A percentile compares a stretch with the other conserved stretches of the same genome.
Conservation (phyloP, 2,888 invertebrate species). For the Callinectes sapidus region DNA sequence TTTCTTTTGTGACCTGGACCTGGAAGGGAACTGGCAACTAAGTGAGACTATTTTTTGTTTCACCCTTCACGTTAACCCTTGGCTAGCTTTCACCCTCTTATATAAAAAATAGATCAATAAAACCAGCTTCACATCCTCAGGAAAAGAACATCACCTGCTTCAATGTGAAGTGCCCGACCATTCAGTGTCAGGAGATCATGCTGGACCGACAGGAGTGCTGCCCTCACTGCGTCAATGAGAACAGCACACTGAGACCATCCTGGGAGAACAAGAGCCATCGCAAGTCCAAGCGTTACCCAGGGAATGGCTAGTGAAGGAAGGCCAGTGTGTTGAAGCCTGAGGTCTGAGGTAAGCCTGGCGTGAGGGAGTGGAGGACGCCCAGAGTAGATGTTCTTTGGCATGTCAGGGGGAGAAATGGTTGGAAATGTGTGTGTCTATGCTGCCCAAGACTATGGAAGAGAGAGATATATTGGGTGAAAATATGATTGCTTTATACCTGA, state of each 20-base stretch:
- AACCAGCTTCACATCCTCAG: slow-evolving; percentile 35
- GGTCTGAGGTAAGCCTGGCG: not conserved
- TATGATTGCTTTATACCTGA: slow-evolving; percentile 37
- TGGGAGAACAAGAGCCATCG: not conserved
- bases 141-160: slow-evolving; percentile 57
- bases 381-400: not conserved
- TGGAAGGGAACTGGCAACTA: too few relatives aligned
- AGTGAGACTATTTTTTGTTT: too few relatives aligned
- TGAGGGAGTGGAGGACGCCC: not conserved
- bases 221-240: slow-evolving; percentile 48
- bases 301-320: not conserved
- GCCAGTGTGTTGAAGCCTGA: not conserved
- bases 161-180: slow-evolving; percentile 48
- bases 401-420: not conserved
- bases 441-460: not conserved
- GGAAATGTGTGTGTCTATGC: not conserved
- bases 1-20: too few relatives aligned
- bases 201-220: slow-evolving; percentile 54
- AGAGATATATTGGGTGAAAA: not conserved
- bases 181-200: slow-evolving; percentile 48
- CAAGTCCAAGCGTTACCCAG: not conserved
- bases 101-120: too few relatives aligned
- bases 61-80: too few relatives aligned
- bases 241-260: slow-evolving; percentile 22
- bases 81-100: too few relatives aligned